Percentiles rank a stretch among this genome's conserved stretches.
These are phyloP conservation scores for Sylvicola cinctus DNA, from an alignment of 2,888 invertebrate genomes.

Conservation along the genomic window DNA sequence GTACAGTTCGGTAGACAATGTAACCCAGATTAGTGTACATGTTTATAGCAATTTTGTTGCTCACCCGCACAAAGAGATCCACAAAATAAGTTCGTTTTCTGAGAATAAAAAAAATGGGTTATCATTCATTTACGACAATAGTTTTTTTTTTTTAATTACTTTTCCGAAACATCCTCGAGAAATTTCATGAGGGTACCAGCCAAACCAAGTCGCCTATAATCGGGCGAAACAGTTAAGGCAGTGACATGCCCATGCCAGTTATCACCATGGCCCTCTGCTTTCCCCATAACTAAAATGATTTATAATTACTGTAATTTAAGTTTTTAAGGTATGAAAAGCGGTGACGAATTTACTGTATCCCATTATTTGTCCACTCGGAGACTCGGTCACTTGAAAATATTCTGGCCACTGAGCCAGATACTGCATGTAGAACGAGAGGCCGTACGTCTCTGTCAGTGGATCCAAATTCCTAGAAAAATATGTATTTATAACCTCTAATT, in stretches of 20 bases:
- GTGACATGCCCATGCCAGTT: slow-evolving; percentile 99
- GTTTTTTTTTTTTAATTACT: slow-evolving; percentile 31
- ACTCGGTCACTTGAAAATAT: slow-evolving; percentile 93
- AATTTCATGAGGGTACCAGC: slow-evolving; percentile 87
- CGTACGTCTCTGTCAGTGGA: slow-evolving; percentile 92
- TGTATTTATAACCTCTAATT: too few relatives aligned
- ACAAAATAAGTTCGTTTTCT: slow-evolving; percentile 95
- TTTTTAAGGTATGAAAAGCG: slow-evolving; percentile 1
- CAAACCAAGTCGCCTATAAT: slow-evolving; percentile 77
- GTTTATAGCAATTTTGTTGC: slow-evolving; percentile 90
- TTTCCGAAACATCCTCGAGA: slow-evolving; percentile 90
- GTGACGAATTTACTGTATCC: slow-evolving; percentile 77
- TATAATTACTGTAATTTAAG: slow-evolving; percentile 1
- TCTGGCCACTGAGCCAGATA: slow-evolving; percentile 98
- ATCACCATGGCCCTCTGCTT: slow-evolving; percentile 87
- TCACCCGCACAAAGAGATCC: slow-evolving; percentile 93
- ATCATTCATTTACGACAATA: slow-evolving; percentile 1
- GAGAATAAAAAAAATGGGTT: slow-evolving; percentile 18
- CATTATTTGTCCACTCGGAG: slow-evolving; percentile 91
- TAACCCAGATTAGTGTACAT: slow-evolving; percentile 96
- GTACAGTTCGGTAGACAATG: slow-evolving; percentile 83
- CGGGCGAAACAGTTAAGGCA: slow-evolving; percentile 88
- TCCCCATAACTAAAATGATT: slow-evolving; percentile 77
- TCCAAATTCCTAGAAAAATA: slow-evolving; percentile 74
- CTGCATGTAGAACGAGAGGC: slow-evolving; percentile 88